Conservation (phyloP, 2,888 invertebrate species). For the Aspidapion aeneum region DNA sequence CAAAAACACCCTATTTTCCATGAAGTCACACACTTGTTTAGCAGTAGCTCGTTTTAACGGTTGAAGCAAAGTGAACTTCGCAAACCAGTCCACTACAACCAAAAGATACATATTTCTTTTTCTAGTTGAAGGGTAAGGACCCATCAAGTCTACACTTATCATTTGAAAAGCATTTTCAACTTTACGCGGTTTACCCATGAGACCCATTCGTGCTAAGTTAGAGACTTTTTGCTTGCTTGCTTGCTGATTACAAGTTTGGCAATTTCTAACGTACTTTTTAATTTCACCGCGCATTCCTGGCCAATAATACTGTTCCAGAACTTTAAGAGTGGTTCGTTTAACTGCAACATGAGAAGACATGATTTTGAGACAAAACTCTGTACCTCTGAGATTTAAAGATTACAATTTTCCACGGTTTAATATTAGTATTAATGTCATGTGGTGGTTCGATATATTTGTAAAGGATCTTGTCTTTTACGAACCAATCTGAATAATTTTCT, state of each 20-base stretch:
- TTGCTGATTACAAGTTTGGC: too few species aligned
- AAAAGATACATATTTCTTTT: background rate
- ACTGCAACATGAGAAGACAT: background rate
- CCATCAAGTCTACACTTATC: background rate
- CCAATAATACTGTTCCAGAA: too few species aligned
- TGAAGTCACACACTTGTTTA: background rate
- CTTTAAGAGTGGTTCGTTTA: too few species aligned
- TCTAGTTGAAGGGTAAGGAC: background rate
- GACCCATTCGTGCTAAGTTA: too few species aligned
- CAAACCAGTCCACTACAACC: background rate
- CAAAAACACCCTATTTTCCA: background rate
- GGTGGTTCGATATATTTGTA: background rate
- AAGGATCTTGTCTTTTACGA: background rate
- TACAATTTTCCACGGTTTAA: background rate
- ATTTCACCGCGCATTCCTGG: too few species aligned
- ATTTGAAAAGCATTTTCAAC: background rate
- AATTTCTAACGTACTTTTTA: too few species aligned
- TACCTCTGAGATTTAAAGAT: background rate
- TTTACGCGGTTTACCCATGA: background rate
- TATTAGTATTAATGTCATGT: background rate
- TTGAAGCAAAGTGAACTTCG: background rate
- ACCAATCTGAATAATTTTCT: background rate
- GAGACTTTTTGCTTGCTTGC: too few species aligned
- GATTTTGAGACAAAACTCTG: background rate
- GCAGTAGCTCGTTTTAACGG: background rate